These are phyloP conservation scores for Synchiropus splendidus DNA, from an alignment of 2,113 vertebrate species.

Conservation along the genomic window DNA sequence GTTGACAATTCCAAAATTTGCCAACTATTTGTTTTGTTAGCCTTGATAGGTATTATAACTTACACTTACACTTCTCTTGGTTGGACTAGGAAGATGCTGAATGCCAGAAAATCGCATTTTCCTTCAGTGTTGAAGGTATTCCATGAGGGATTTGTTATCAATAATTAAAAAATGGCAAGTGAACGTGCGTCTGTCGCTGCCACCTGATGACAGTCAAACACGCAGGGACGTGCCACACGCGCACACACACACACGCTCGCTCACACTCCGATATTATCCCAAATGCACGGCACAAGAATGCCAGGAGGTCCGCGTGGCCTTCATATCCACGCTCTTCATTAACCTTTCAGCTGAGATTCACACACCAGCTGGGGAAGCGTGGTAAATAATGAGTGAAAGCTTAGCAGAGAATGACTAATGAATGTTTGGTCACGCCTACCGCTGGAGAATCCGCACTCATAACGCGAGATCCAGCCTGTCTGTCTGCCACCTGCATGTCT, in stretches of 20 bases:
- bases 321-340: slow-evolving; percentile 44
- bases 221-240: no score
- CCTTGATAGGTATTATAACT: no score
- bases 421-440: slow-evolving; percentile 22
- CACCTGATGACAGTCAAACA: slow-evolving; percentile 29
- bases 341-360: slow-evolving; percentile 49
- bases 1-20: no score
- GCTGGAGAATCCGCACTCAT: background rate
- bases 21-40: no score
- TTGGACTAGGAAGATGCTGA: no score
- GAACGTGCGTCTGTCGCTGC: slow-evolving; percentile 35
- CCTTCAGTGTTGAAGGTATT: no score
- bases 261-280: background rate
- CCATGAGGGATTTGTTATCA: slow-evolving; percentile 54
- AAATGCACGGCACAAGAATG: slow-evolving; percentile 13
- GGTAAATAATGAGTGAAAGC: slow-evolving; percentile 43
- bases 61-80: no score
- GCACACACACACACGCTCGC: slow-evolving; percentile 3
- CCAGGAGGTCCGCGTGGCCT: slow-evolving; percentile 29
- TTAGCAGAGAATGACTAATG: slow-evolving; percentile 14
- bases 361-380: slow-evolving; percentile 39
- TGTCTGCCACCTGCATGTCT: slow-evolving; percentile 25
- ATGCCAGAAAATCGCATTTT: background rate
- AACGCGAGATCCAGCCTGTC: slow-evolving; percentile 2
- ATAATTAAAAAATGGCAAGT: slow-evolving; percentile 66